These are phyloP conservation scores for Leptoteleia sp. DNA, from an alignment of 1,140 invertebrate species.

Conservation along the genomic window DNA sequence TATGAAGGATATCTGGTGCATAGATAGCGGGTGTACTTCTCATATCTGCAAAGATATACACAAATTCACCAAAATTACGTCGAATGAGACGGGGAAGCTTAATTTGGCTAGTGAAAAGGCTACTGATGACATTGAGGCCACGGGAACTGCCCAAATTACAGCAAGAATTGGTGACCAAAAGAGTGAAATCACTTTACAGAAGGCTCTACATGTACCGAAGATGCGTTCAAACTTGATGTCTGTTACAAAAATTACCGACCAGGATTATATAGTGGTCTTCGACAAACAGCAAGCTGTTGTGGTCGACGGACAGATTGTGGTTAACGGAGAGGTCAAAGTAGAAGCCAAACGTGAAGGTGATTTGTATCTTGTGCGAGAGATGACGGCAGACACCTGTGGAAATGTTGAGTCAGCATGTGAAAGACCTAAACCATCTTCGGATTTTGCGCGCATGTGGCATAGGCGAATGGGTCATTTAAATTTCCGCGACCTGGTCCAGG, in stretches of 20 bases:
- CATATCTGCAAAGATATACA: neutral
- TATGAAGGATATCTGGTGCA: no score
- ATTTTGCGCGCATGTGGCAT: neutral
- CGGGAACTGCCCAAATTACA: neutral
- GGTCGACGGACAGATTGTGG: conserved; percentile 1
- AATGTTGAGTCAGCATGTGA: neutral
- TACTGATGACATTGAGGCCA: neutral
- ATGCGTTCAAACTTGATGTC: conserved; percentile 11
- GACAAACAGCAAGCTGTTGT: neutral
- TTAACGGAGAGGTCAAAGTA: neutral
- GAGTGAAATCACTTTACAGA: neutral
- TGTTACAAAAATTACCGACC: conserved; percentile 16
- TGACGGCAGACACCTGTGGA: neutral
- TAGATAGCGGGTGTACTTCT: no score
- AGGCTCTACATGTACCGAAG: conserved; percentile 17
- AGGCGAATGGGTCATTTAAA: conserved; percentile 5
- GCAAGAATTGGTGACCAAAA: neutral
- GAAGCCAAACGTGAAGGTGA: neutral
- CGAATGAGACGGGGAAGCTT: neutral
- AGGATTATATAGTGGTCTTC: neutral
- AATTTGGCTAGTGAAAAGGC: conserved; percentile 6
- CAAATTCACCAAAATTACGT: no score
- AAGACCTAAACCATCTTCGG: neutral
- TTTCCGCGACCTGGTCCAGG: neutral
- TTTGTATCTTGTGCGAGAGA: neutral